Evolutionary conservation across 37 sponge, comb jelly and placozoan species (phyloP).

Genomic region (Trichoplax adhaerens): DNA sequence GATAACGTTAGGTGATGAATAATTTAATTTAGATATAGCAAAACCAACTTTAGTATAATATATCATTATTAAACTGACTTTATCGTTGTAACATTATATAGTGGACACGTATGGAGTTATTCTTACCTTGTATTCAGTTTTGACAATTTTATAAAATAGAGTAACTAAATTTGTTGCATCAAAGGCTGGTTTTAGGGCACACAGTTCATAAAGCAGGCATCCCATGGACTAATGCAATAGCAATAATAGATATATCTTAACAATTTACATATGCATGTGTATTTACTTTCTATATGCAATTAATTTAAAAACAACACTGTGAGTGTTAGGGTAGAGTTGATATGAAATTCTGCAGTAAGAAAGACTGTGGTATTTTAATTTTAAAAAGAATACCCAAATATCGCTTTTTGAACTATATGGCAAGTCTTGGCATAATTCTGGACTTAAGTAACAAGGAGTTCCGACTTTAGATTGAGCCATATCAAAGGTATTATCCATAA

Average conservation of each 20-base stretch:
- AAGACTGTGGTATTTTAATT: background rate
- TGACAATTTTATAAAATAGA: slow-evolving; percentile 4
- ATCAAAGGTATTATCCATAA: slow-evolving; percentile 17
- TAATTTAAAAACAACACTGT: background rate
- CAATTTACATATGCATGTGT: background rate
- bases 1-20: too few species aligned
- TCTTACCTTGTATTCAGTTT: background rate
- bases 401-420: slow-evolving; percentile 17
- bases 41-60: too few species aligned
- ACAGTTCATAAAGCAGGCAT: slow-evolving; percentile 25
- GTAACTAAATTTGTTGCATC: slow-evolving; percentile 22
- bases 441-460: slow-evolving; percentile 22
- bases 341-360: background rate
- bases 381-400: slow-evolving; percentile 12
- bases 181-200: slow-evolving; percentile 22
- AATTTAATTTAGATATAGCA: too few species aligned
- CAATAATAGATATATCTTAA: background rate
- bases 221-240: slow-evolving; percentile 15
- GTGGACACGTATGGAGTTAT: too few species aligned
- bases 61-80: too few species aligned
- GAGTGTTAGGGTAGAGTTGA: background rate
- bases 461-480: slow-evolving; percentile 19
- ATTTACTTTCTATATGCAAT: background rate
- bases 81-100: too few species aligned
- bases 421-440: slow-evolving; percentile 18